Base-by-base conservation (phyloP, 2,113 vertebrate genomes). In the Bufo gargarizans region DNA sequence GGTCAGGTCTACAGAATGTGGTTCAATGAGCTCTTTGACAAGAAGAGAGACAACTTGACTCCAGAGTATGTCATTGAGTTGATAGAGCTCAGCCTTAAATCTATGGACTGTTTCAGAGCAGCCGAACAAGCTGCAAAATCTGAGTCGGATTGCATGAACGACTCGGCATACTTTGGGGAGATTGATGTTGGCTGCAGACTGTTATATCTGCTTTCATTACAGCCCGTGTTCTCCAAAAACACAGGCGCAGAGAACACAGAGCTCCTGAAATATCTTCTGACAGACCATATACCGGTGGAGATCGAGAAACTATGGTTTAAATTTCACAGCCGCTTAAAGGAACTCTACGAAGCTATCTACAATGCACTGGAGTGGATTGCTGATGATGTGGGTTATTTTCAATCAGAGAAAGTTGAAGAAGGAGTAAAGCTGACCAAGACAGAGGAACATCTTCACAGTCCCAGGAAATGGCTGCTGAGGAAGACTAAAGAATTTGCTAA, bases 361-460 rank as follows among this genome's bases (percentile, higher is more conserved):
- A 90, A 95, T 4, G 92, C 96, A 3, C 89, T 97, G 85, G 95
- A 96, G 58, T 93, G 95, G 94, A 95, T 97, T 74, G 96, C 95
- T 17, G 96, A 96, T 76, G 95, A 97, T 47, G 88, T 96, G 22
- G 94, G 95, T 90, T 96, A 96, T 43, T 97, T 96, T 86, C 95
- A 96, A 90, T 96, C 94, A 72, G 95, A 95, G 6, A 92, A 94
- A 67, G 91, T 3, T 49, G 86, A 77, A 16, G 93, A 93, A 58
- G 93, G 95, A 0, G 93, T 93, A 49, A 88, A 93, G 0, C 88
- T 74, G 0, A 77, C 55, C 7, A 59, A 22, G 6, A 91, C 88
- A 76, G 90, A 91, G 69, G 94, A 95, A 84, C 94, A 93, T 10
- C 91, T 94, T 79, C 71, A 91, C 11, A 92, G 95, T 59, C 94